phyloP scores from a whole-genome alignment of 2,888 invertebrate species.

The Amphipoea oculea region DNA sequence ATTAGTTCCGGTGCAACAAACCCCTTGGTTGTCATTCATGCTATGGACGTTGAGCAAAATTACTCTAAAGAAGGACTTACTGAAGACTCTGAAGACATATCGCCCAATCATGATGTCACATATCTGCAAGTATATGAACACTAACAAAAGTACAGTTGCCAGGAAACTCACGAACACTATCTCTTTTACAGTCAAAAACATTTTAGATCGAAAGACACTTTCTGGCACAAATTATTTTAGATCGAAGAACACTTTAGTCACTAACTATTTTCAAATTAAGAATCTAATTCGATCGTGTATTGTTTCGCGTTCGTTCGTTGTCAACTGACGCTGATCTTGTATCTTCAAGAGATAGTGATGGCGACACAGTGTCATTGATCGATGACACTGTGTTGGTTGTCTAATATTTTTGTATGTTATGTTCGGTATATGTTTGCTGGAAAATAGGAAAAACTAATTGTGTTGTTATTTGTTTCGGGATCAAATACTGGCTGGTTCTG shows the following conservation, averaged over 20 bases:
- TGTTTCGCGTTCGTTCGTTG: slow-evolving; percentile 43
- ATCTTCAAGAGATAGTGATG: slow-evolving; percentile 34
- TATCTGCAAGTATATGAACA: slow-evolving; percentile 80
- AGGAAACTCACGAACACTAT: slow-evolving; percentile 77
- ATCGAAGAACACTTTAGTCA: slow-evolving; percentile 19
- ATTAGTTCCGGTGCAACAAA: not conserved
- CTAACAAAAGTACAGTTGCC: slow-evolving; percentile 72
- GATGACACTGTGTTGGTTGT: slow-evolving; percentile 38
- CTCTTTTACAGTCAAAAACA: slow-evolving; percentile 80
- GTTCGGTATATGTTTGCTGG: not conserved
- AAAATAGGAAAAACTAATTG: not conserved
- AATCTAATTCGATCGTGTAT: slow-evolving; percentile 29
- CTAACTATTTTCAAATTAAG: slow-evolving; percentile 12
- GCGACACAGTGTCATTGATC: slow-evolving; percentile 45
- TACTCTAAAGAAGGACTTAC: slow-evolving; percentile 74
- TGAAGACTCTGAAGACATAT: slow-evolving; percentile 79
- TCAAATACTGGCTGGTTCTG: not conserved
- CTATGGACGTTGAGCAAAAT: not conserved
- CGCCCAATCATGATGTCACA: slow-evolving; percentile 81
- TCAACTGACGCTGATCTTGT: slow-evolving; percentile 39
- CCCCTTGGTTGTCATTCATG: not conserved
- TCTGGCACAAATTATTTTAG: slow-evolving; percentile 38
- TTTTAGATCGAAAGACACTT: slow-evolving; percentile 52
- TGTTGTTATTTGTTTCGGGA: not conserved
- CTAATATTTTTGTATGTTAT: not conserved